Conservation (phyloP, 2,888 invertebrate species). For the Xanthorhoe designata region DNA sequence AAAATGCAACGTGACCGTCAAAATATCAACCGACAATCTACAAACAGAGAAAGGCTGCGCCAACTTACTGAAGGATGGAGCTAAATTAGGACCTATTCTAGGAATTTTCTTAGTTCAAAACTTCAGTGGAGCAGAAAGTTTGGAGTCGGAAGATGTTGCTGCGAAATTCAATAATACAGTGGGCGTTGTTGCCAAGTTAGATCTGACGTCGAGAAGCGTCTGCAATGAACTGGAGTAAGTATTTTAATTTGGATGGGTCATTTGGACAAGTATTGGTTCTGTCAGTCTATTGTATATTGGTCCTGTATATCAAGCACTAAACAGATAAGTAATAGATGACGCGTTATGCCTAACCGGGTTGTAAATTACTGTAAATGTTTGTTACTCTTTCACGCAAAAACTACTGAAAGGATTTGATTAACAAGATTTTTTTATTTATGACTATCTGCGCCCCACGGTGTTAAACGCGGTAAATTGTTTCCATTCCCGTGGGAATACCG, state of each 20-base stretch:
- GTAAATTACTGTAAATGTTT: too few species aligned
- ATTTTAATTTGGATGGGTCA: constrained; percentile 19
- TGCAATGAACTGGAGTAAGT: constrained; percentile 54
- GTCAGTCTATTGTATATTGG: not conserved
- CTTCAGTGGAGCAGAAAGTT: constrained; percentile 40
- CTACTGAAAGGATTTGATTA: too few species aligned
- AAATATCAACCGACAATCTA: constrained; percentile 48
- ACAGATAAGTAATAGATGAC: too few species aligned
- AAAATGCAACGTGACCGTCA: constrained; percentile 45
- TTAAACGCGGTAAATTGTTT: too few species aligned
- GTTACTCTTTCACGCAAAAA: too few species aligned
- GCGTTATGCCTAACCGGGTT: too few species aligned
- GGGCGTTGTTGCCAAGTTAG: constrained; percentile 55
- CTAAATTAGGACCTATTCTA: constrained; percentile 52
- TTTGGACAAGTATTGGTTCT: not conserved
- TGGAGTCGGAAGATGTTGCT: constrained; percentile 45
- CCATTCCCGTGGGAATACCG: too few species aligned
- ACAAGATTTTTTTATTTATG: too few species aligned
- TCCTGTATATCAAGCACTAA: too few species aligned
- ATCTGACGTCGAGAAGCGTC: constrained; percentile 54
- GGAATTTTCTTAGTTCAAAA: constrained; percentile 59
- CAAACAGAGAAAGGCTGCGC: constrained; percentile 51
- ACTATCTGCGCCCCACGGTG: too few species aligned
- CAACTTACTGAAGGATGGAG: constrained; percentile 51
- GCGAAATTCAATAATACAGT: constrained; percentile 51